Evolutionary conservation across 2,888 invertebrate genomes (phyloP).

Genomic region (Aleiodes leptofemur): DNA sequence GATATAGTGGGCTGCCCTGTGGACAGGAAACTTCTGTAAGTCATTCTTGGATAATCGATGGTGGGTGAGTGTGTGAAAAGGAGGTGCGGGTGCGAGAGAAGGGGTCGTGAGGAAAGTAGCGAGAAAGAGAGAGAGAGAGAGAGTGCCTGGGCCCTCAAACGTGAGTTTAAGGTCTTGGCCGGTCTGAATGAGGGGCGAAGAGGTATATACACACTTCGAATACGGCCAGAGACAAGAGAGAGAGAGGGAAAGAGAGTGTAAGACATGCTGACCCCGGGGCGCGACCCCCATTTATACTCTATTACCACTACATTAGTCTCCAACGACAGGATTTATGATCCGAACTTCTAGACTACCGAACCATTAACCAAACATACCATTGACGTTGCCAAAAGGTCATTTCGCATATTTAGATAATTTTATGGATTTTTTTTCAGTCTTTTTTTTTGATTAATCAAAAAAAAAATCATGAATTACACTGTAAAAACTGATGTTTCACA

Average conservation of each 20-base stretch:
- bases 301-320: conserved; percentile 75
- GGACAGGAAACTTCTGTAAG: conserved; percentile 51
- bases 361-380: conserved; percentile 55
- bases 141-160: conserved; percentile 52
- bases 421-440: not conserved
- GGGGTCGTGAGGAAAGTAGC: no score
- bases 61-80: conserved; percentile 41
- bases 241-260: conserved; percentile 63
- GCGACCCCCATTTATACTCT: conserved; percentile 75
- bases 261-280: conserved; percentile 74
- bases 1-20: conserved; percentile 39
- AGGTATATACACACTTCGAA: conserved; percentile 60
- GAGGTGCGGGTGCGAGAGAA: no score
- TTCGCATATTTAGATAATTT: conserved; percentile 4
- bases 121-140: no score
- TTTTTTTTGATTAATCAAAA: not conserved
- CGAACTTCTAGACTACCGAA: conserved; percentile 66
- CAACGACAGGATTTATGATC: conserved; percentile 71
- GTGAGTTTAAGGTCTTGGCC: conserved; percentile 73
- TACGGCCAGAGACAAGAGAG: conserved; percentile 56
- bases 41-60: conserved; percentile 58
- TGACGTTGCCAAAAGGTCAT: conserved; percentile 25
- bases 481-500: no score
- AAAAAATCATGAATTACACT: no score
- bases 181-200: conserved; percentile 56